Percentiles rank a stretch among this genome's conserved stretches.
Conservation (phyloP, 2,113 vertebrate species). For the Notarius quadriscutis region DNA sequence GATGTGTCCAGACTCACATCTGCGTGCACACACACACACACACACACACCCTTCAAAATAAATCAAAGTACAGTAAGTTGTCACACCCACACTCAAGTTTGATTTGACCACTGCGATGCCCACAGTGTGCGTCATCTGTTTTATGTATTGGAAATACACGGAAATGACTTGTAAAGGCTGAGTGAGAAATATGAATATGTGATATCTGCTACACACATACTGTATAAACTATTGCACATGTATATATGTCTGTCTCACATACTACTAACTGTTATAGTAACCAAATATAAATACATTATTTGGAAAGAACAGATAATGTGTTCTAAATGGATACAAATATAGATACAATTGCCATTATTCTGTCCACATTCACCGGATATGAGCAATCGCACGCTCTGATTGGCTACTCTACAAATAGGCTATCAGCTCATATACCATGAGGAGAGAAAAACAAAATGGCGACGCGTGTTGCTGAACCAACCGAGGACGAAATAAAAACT, state of each 20-base stretch:
- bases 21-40: slow-evolving; percentile 2
- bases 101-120: slow-evolving; percentile 21
- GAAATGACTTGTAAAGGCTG: neutral
- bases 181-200: slow-evolving; percentile 31
- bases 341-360: neutral
- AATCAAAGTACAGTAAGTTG: neutral
- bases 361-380: too few species aligned
- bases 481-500: too few species aligned
- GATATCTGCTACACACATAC: neutral
- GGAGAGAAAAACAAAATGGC: too few species aligned
- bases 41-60: neutral
- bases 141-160: slow-evolving; percentile 24
- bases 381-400: too few species aligned
- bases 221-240: slow-evolving; percentile 2
- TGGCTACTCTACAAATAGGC: too few species aligned
- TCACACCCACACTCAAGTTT: slow-evolving; percentile 15
- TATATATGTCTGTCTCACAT: neutral
- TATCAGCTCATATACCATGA: too few species aligned
- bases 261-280: neutral
- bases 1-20: neutral
- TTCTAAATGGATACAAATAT: neutral
- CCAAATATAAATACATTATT: neutral
- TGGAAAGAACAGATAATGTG: neutral
- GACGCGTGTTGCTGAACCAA: too few species aligned
- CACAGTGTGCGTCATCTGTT: slow-evolving; percentile 19